phyloP scores from a whole-genome alignment of 2,797 vertebrate genomes.

The Oophaga sylvatica region DNA sequence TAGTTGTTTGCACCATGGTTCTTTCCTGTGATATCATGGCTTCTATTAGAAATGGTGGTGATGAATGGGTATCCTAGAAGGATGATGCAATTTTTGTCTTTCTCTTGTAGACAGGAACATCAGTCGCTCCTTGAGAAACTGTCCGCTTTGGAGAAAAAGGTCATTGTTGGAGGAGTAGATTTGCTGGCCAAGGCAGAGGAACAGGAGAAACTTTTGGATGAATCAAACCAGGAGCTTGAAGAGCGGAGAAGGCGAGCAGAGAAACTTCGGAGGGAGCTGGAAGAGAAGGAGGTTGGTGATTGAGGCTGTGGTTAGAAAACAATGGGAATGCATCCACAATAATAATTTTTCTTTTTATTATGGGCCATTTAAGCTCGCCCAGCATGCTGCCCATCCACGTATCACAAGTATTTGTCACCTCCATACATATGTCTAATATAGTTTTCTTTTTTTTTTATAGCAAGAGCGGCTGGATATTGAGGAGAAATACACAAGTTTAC shows the following conservation, averaged over 20 bases:
- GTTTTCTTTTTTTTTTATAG: slow-evolving; percentile 69
- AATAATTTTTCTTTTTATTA: not conserved
- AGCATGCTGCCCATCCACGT: not conserved
- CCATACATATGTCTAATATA: not conserved
- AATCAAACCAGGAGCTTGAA: slow-evolving; percentile 97
- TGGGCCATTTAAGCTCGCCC: not conserved
- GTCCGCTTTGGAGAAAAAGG: slow-evolving; percentile 93
- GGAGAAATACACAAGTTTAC: slow-evolving; percentile 97
- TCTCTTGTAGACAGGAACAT: slow-evolving; percentile 86
- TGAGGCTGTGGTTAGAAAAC: no score
- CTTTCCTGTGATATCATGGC: not conserved
- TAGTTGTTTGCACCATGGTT: no score
- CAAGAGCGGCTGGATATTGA: slow-evolving; percentile 99
- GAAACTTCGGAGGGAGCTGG: slow-evolving; percentile 91
- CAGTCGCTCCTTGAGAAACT: slow-evolving; percentile 92
- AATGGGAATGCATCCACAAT: no score
- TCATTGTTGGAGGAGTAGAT: slow-evolving; percentile 97
- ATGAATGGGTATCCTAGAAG: not conserved
- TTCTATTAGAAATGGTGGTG: not conserved
- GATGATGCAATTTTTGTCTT: not conserved
- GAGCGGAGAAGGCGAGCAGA: slow-evolving; percentile 92
- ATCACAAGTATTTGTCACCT: not conserved
- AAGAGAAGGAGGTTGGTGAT: slow-evolving; percentile 90
- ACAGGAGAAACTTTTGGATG: slow-evolving; percentile 95
- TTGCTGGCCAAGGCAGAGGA: slow-evolving; percentile 97